phyloP scores from a whole-genome alignment of 92 coral and sea anemone species.

The Parazoanthus darwini region DNA sequence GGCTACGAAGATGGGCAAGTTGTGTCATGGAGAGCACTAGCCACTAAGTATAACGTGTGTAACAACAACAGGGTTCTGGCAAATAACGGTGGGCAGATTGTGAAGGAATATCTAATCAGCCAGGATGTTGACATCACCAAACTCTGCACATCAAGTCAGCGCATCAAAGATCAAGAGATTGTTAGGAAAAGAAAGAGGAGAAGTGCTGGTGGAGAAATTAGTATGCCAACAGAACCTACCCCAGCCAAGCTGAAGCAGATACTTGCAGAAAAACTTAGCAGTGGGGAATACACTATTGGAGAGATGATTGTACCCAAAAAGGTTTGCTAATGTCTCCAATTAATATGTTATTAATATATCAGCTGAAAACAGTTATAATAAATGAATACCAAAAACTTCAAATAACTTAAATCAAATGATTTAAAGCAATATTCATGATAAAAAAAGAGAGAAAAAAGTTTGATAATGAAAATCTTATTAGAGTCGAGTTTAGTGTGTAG shows the following conservation, averaged over 20 bases:
- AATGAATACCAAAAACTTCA: background rate
- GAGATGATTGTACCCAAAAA: slow-evolving; percentile 59
- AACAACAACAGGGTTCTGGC: slow-evolving; percentile 47
- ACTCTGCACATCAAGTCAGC: slow-evolving; percentile 23
- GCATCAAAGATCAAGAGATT: background rate
- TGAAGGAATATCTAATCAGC: slow-evolving; percentile 51
- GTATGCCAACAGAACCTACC: slow-evolving; percentile 53
- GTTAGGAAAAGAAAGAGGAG: slow-evolving; percentile 57
- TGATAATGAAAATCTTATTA: too few species aligned
- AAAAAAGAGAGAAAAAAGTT: too few species aligned
- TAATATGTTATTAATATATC: background rate
- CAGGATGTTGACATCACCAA: slow-evolving; percentile 46
- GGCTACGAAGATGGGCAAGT: slow-evolving; percentile 37
- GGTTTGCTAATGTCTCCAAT: slow-evolving; percentile 33
- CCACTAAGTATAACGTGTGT: slow-evolving; percentile 43
- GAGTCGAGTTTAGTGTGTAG: too few species aligned
- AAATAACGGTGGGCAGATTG: slow-evolving; percentile 61
- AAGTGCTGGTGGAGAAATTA: slow-evolving; percentile 64
- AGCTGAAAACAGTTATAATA: background rate
- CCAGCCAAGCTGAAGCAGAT: slow-evolving; percentile 29
- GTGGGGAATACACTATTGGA: slow-evolving; percentile 52
- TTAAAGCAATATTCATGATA: too few species aligned
- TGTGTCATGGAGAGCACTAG: slow-evolving; percentile 49
- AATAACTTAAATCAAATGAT: too few species aligned
- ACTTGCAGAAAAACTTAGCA: slow-evolving; percentile 44